These are phyloP conservation scores for Hypercompe scribonia DNA, from an alignment of 2,888 invertebrate genomes.

Conservation along the genomic window DNA sequence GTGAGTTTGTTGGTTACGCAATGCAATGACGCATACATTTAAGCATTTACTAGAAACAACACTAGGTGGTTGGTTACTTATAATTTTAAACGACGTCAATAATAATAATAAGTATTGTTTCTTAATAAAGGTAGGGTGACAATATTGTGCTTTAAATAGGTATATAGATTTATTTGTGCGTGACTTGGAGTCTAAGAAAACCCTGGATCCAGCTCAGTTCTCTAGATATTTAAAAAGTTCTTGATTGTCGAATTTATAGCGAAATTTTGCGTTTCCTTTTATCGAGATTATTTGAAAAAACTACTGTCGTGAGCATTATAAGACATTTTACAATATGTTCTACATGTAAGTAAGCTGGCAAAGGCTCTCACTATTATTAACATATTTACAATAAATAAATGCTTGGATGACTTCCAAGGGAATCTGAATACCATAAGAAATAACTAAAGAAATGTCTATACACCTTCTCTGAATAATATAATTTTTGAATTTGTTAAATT, in stretches of 20 bases:
- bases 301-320: no score
- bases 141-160: no score
- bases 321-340: no score
- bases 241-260: no score
- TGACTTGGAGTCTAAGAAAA: no score
- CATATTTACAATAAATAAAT: not conserved
- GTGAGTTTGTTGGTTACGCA: conserved; percentile 37
- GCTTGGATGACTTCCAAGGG: conserved; percentile 14
- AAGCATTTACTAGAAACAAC: conserved; percentile 37
- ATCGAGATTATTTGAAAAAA: no score
- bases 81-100: conserved; percentile 11
- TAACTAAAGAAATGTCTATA: not conserved
- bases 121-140: not conserved
- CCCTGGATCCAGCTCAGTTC: no score
- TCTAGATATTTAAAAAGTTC: not conserved
- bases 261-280: no score
- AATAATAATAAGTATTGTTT: not conserved
- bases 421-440: conserved; percentile 9
- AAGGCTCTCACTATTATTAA: not conserved
- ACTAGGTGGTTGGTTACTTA: conserved; percentile 1
- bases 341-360: not conserved
- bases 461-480: not conserved
- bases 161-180: no score
- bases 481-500: not conserved
- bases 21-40: conserved; percentile 46